Conservation (phyloP, 2,113 vertebrate genomes). For the Austrofundulus limnaeus region DNA sequence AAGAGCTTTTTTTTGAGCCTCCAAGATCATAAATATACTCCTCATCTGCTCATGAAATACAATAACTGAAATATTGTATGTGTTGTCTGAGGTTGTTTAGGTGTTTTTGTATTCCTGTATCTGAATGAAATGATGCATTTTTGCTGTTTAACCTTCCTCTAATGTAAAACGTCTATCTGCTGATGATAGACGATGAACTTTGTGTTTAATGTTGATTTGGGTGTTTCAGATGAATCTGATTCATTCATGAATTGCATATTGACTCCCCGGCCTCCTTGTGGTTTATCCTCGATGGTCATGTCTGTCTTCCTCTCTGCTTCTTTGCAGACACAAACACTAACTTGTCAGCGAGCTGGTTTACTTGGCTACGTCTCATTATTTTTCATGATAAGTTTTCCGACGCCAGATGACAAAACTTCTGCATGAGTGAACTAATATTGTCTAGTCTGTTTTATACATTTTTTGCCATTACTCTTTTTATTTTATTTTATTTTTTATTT, state of each 20-base stretch:
- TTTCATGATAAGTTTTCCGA: conserved; percentile 26
- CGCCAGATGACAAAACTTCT: conserved; percentile 40
- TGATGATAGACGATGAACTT: conserved; percentile 42
- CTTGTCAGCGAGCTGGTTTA: conserved; percentile 42
- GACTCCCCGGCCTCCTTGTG: background rate
- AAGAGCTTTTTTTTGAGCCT: conserved; percentile 41
- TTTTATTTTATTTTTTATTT: conserved; percentile 42
- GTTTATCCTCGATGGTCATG: conserved; percentile 44
- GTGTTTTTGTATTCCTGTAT: conserved; percentile 58
- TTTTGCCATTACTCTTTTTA: too few relatives aligned
- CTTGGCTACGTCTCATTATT: conserved; percentile 33
- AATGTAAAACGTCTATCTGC: conserved; percentile 42
- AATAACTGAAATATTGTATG: conserved; percentile 51
- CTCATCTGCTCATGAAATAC: conserved; percentile 36
- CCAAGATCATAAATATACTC: conserved; percentile 25
- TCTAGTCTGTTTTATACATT: conserved; percentile 45
- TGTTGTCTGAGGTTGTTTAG: conserved; percentile 56
- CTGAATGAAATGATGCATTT: conserved; percentile 58
- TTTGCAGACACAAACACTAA: conserved; percentile 51
- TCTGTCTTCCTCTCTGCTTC: conserved; percentile 55
- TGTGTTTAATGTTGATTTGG: conserved; percentile 34
- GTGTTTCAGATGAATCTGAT: conserved; percentile 32
- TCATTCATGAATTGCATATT: conserved; percentile 39
- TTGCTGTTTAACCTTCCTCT: conserved; percentile 60
- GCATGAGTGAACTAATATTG: too few relatives aligned